Base-by-base conservation (phyloP, 2,797 vertebrate species). In the Sylvilagus floridanus region DNA sequence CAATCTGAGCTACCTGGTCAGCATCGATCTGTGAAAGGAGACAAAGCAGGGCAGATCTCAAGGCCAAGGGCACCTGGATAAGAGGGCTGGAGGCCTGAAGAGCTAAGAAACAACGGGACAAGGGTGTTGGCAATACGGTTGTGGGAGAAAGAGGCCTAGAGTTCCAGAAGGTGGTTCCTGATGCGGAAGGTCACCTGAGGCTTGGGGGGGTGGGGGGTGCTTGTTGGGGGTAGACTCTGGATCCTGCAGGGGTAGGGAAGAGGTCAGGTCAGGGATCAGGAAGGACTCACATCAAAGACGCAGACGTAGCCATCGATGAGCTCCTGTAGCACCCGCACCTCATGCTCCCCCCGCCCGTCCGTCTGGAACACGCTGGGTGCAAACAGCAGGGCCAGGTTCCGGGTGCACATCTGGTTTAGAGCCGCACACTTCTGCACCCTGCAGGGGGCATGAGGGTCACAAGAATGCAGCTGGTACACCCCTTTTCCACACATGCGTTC, bases 311-410 rank as follows among this genome's bases (percentile, higher is more conserved):
- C 99, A 88, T 99, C 99, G 0, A 99, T 99, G 97, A 99, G 98
- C 69, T 99, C 99, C 96, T 99, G 99, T 63, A 99, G 97, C 71
- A 99, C 99, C 97, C 99, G 99, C 84, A 99, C 99, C 98, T 99
- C 99, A 0, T 99, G 99, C 35, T 99, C 99, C 28, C 99, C 99
- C 85, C 99, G 99, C 75, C 99, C 99, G 0, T 99, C 99, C 0
- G 99, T 99, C 98, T 99, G 99, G 98, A 99, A 99, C 65, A 99
- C 98, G 60, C 99, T 99, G 62, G 99, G 99, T 0, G 99, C 99
- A 0, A 99, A 99, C 75, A 99, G 98, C 97, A 99, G 98, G 0
- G 99, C 99, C 95, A 99, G 98, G 98, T 99, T 99, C 98, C 99
- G 99, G 13, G 99, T 99, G 98, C 98, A 99, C 99, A 99, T 99